Conservation (phyloP, 64 coral and sea anemone genomes). For the Montipora efflorescens region DNA sequence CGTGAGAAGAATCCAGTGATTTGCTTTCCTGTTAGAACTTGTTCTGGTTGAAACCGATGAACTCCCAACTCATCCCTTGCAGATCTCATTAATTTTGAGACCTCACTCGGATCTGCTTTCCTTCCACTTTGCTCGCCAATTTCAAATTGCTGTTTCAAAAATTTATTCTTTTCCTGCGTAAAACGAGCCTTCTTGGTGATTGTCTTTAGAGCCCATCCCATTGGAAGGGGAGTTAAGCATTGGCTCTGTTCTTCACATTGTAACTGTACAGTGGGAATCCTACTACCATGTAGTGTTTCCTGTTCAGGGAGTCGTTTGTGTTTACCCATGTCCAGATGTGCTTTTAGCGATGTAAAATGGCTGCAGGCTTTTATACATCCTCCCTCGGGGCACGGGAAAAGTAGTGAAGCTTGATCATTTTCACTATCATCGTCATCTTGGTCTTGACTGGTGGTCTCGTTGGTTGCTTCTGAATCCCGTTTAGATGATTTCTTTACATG, state of each 20-base stretch:
- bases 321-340: conserved; percentile 54
- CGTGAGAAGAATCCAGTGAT: conserved; percentile 7
- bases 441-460: not conserved
- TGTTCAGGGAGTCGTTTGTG: conserved; percentile 28
- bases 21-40: conserved; percentile 25
- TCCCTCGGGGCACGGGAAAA: conserved; percentile 55
- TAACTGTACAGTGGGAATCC: conserved; percentile 9
- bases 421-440: not conserved
- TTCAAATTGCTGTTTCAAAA: conserved; percentile 32
- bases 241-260: not conserved
- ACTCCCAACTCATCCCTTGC: not conserved
- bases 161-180: not conserved
- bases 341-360: conserved; percentile 44
- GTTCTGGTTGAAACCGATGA: not conserved
- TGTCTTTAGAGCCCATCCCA: conserved; percentile 60
- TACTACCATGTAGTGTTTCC: conserved; percentile 35
- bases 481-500: conserved; percentile 6
- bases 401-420: not conserved
- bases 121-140: conserved; percentile 35
- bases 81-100: conserved; percentile 28
- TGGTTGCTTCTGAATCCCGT: not conserved
- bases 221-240: conserved; percentile 3
- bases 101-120: conserved; percentile 31
- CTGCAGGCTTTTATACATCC: conserved; percentile 41
- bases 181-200: conserved; percentile 2